A percentile compares a stretch with the other conserved stretches of the same genome.
These are phyloP conservation scores for roundworm (Caenorhabditis elegans) DNA, from an alignment of 1,140 invertebrate species.

Conservation along the genomic window DNA sequence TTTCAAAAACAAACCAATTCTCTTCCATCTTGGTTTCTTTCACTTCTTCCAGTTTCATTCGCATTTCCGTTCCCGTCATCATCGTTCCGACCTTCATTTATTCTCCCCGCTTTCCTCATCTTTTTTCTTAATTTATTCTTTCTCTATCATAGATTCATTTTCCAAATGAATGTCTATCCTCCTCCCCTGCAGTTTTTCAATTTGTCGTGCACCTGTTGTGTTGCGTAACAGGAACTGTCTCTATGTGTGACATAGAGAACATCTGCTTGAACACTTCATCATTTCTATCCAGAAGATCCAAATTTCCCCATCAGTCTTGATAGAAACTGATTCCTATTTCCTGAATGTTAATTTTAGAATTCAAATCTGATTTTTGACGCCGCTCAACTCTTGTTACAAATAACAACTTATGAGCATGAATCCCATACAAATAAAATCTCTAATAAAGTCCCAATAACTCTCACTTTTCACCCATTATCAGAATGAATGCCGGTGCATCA, in stretches of 20 bases:
- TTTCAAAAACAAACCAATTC: conserved; percentile 13
- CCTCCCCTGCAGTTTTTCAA: background rate
- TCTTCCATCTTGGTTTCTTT: conserved; percentile 8
- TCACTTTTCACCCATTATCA: too few species aligned
- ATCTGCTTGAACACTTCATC: conserved; percentile 16
- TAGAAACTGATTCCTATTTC: too few species aligned
- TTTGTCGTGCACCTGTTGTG: conserved; percentile 18
- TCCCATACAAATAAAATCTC: too few species aligned
- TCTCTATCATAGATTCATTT: background rate
- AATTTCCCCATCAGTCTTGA: too few species aligned
- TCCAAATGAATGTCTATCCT: background rate
- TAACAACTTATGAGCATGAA: too few species aligned
- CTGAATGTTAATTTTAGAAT: too few species aligned
- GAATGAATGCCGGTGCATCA: too few species aligned
- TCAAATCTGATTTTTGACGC: too few species aligned
- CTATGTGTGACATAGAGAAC: background rate
- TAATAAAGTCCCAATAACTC: too few species aligned
- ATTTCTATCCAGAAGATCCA: background rate
- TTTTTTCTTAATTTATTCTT: background rate
- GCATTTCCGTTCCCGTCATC: background rate
- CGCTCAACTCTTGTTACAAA: too few species aligned
- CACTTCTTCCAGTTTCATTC: background rate
- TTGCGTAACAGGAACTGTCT: conserved; percentile 11
- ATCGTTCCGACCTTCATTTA: background rate
- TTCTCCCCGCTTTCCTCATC: background rate